Conservation (phyloP, 1,140 invertebrate genomes). For the Rhagoletis pomonella region DNA sequence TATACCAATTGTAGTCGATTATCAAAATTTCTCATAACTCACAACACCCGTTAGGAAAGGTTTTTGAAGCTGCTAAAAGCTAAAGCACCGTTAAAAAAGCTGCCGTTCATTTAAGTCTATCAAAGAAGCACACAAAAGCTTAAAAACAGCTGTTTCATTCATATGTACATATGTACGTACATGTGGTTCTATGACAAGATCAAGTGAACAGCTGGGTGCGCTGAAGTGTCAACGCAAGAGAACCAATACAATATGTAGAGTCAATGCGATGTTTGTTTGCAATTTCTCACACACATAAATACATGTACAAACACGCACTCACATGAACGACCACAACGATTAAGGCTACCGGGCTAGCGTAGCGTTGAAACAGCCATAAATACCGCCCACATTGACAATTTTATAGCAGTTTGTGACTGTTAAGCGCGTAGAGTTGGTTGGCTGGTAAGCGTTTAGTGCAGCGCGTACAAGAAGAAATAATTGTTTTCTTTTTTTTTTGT, state of each 20-base stretch:
- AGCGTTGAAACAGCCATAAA: conserved; percentile 17
- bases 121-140: neutral
- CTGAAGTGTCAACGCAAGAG: neutral
- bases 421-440: conserved; percentile 11
- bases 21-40: too few species aligned
- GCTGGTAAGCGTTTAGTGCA: neutral
- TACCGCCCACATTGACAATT: conserved; percentile 25
- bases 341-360: neutral
- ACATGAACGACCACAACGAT: neutral
- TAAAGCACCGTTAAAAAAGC: too few species aligned
- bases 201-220: neutral
- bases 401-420: conserved; percentile 35
- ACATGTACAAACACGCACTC: neutral
- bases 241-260: neutral
- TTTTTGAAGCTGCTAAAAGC: too few species aligned
- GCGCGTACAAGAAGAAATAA: neutral
- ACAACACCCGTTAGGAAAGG: too few species aligned
- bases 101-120: too few species aligned
- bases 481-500: too few species aligned
- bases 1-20: too few species aligned
- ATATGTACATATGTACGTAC: neutral
- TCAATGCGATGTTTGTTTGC: neutral
- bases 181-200: neutral
- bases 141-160: conserved; percentile 1
- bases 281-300: neutral